Evolutionary conservation across 2,888 invertebrate species (phyloP).

Genomic region (Glomeris marginata): DNA sequence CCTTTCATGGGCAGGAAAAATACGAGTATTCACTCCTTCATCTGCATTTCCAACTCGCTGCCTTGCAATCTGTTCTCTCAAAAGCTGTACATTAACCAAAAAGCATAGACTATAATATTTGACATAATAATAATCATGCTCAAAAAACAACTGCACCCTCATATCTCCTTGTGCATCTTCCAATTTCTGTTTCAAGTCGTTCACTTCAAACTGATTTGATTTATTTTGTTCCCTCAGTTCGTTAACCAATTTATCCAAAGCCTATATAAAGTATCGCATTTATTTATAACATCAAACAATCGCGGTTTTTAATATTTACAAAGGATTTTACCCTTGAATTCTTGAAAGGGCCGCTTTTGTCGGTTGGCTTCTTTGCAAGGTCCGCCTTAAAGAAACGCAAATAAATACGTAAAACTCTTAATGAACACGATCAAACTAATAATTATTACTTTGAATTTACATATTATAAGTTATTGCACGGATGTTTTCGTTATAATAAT

Average conservation of each 20-base stretch:
- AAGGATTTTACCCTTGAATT: conserved; percentile 2
- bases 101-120: not conserved
- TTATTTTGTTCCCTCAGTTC: conserved; percentile 40
- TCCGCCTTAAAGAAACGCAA: too few species aligned
- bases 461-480: too few species aligned
- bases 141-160: conserved; percentile 24
- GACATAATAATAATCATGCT: too few species aligned
- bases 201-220: conserved; percentile 43
- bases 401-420: too few species aligned
- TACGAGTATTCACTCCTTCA: conserved; percentile 29
- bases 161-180: conserved; percentile 34
- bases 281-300: not conserved
- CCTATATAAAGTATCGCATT: conserved; percentile 7
- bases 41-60: conserved; percentile 29
- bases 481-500: too few species aligned
- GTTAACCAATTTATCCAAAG: conserved; percentile 20
- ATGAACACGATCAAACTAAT: too few species aligned
- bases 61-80: conserved; percentile 30
- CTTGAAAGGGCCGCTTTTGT: not conserved
- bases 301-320: not conserved
- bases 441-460: too few species aligned
- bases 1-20: conserved; percentile 43
- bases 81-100: conserved; percentile 21
- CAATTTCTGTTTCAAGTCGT: conserved; percentile 53
- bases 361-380: not conserved